phyloP scores from a whole-genome alignment of 2,888 invertebrate species.

The Morinoia aosen region DNA sequence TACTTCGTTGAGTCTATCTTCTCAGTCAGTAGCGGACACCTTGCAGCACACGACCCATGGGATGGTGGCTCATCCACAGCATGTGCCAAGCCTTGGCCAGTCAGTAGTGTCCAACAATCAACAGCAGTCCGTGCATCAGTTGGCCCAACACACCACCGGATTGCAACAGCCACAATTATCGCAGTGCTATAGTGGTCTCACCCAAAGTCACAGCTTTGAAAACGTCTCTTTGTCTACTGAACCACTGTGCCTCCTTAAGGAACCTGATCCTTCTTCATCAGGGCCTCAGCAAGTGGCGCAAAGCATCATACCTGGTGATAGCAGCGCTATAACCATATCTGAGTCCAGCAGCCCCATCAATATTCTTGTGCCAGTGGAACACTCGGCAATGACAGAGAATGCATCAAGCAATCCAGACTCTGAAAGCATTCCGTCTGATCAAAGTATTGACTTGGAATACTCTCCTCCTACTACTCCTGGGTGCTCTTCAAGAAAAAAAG shows the following conservation, averaged over 20 bases:
- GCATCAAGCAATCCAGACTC: constrained; percentile 20
- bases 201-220: background rate
- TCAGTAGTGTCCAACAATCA: constrained; percentile 46
- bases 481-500: background rate
- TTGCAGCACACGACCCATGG: constrained; percentile 60
- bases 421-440: background rate
- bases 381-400: background rate
- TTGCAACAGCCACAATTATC: constrained; percentile 53
- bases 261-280: constrained; percentile 58
- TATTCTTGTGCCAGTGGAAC: background rate
- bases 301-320: background rate
- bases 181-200: constrained; percentile 52
- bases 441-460: background rate
- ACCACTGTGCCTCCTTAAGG: constrained; percentile 43
- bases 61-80: constrained; percentile 63
- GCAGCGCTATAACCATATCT: background rate
- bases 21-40: constrained; percentile 62
- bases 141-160: constrained; percentile 53
- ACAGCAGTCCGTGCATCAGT: constrained; percentile 57
- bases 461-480: background rate
- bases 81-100: constrained; percentile 44
- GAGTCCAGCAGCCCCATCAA: background rate
- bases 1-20: constrained; percentile 61
- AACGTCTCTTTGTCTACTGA: constrained; percentile 50
- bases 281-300: constrained; percentile 39